Conservation (phyloP, 2,113 vertebrate genomes). For the Melospiza georgiana region DNA sequence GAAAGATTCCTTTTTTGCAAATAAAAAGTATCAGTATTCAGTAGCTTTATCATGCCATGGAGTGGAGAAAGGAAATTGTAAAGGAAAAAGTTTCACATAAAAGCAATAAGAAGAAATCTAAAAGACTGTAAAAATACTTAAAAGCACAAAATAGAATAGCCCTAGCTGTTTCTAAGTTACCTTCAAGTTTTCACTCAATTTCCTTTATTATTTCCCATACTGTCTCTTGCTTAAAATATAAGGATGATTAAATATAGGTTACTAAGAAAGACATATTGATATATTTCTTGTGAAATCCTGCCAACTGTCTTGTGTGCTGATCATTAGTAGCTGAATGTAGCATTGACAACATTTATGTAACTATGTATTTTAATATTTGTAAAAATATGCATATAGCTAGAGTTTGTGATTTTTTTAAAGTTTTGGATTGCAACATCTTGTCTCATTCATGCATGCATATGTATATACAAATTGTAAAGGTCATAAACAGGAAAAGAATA, state of each 20-base stretch:
- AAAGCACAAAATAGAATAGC: neutral
- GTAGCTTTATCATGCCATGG: neutral
- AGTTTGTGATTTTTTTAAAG: neutral
- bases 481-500: neutral
- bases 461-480: neutral
- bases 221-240: neutral
- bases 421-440: neutral
- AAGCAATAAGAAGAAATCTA: neutral
- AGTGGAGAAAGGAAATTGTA: neutral
- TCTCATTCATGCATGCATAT: accelerated
- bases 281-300: neutral
- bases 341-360: neutral
- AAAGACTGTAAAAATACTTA: neutral
- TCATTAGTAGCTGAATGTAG: neutral
- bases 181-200: neutral
- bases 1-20: neutral
- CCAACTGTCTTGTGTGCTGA: neutral
- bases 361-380: neutral
- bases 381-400: neutral
- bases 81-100: neutral
- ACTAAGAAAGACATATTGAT: neutral
- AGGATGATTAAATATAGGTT: neutral
- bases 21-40: neutral
- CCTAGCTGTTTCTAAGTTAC: neutral
- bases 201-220: neutral